phyloP scores from a whole-genome alignment of 2,113 vertebrate species.

The Tor tambroides region DNA sequence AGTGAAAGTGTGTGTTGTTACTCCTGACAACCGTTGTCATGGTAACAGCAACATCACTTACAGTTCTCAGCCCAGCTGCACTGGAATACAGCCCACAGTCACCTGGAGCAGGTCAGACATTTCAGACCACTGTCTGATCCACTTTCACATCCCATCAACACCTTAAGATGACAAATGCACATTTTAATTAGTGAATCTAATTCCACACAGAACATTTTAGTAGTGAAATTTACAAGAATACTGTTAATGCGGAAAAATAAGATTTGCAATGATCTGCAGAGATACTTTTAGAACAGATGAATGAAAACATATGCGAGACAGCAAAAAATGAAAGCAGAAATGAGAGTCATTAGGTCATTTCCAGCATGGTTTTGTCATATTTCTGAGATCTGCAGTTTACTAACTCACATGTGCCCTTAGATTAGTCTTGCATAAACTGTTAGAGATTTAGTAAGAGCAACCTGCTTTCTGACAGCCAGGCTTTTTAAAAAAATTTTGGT shows the following conservation, averaged over 20 bases:
- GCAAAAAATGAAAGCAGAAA: not conserved
- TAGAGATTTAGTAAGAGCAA: no score
- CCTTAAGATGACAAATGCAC: not conserved
- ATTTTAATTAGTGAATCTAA: not conserved
- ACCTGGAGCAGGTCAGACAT: conserved; percentile 80
- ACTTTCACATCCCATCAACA: not conserved
- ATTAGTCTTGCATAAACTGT: no score
- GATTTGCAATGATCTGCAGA: not conserved
- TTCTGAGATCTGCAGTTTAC: not conserved
- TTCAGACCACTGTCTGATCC: not conserved
- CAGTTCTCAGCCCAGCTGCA: conserved; percentile 75
- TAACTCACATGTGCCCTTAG: no score
- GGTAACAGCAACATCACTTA: conserved; percentile 71
- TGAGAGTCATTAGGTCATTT: not conserved
- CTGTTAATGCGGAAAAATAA: not conserved
- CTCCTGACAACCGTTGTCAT: conserved; percentile 70
- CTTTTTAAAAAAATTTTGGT: no score
- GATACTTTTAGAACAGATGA: not conserved
- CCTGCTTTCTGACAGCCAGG: no score
- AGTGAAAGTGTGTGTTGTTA: conserved; percentile 77
- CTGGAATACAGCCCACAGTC: conserved; percentile 70
- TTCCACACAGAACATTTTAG: not conserved
- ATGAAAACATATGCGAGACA: not conserved
- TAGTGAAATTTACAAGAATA: not conserved
- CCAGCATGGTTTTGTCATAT: not conserved